These are phyloP conservation scores for Sakesphorus luctuosus DNA, from an alignment of 2,113 vertebrate species.

Conservation along the genomic window DNA sequence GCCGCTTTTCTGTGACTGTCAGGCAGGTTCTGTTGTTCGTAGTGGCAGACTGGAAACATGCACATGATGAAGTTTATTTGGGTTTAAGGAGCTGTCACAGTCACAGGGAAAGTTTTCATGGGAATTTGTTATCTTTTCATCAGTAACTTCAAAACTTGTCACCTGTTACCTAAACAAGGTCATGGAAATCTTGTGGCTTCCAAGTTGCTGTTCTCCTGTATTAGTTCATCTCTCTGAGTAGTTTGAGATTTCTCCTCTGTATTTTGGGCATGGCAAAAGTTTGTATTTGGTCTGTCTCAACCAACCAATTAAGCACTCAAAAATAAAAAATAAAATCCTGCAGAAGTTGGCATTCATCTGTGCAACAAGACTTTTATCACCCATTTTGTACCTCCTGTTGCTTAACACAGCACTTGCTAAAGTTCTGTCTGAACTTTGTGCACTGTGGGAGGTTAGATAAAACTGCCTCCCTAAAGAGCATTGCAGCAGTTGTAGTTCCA, in stretches of 20 bases:
- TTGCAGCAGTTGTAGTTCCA: neutral
- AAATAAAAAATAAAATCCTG: neutral
- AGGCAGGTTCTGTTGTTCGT: neutral
- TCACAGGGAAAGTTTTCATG: neutral
- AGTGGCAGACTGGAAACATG: neutral
- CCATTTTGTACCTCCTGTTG: neutral
- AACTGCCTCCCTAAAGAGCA: neutral
- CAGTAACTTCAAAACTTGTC: neutral
- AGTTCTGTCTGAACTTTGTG: neutral
- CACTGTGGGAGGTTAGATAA: neutral
- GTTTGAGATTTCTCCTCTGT: neutral
- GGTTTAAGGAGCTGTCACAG: neutral
- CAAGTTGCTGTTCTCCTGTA: neutral
- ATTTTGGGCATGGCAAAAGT: neutral
- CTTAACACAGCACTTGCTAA: neutral
- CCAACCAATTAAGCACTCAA: neutral
- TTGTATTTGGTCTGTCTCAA: neutral
- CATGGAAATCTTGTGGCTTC: neutral
- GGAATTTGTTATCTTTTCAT: neutral
- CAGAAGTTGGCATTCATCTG: neutral
- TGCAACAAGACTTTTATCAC: neutral
- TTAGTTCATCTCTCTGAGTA: neutral
- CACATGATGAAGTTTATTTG: neutral
- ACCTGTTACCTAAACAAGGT: neutral
- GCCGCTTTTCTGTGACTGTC: neutral